Evolutionary conservation across 2,797 vertebrate species (phyloP), one percentile per base, ranked within the genome.

Genomic region (Aplochiton taeniatus): DNA sequence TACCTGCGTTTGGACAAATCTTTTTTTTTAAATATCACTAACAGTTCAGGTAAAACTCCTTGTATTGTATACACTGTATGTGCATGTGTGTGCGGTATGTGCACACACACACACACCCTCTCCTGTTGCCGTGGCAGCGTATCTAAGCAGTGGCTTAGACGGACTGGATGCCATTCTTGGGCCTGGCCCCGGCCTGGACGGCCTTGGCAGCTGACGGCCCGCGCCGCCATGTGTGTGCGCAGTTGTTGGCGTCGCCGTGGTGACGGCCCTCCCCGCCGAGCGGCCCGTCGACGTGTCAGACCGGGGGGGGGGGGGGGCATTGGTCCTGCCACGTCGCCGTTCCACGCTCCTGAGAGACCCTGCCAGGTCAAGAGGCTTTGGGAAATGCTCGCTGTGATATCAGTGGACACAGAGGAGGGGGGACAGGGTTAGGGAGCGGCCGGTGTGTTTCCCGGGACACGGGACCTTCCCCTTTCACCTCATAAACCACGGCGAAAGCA

Each of bases 121-220:
- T n/a, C 44, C 44, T 31, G 31, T 31, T 50, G 65, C 56, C 54
- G 49, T 65, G 70, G 54, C 70, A 66, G 46, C 60, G 58, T 18
- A 70, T 64, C 57, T 56, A 43, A 72, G 54, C 13, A 68, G 67
- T 72, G 55, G 31, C 73, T 75, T 76, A 72, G 72, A 62, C 76
- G 73, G 65, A 66, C 52, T 66, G 70, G n/a, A 72, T 59, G 48
- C 8, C 76, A 76, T 72, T 77, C 76, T 71, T 69, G 48, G 66
- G 10, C 67, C n/a, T 48, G 44, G 57, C 55, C 60, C 54, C 16
- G 42, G 14, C 52, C 49, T 20, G 55, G 66, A 65, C 65, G 41
- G 81, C 63, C 63, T 64, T 70, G 76, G 73, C 83, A 83, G 79
- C 79, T 73, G 78, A 76, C 66, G 14, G 11, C 57, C 17, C 51